Conservation (phyloP, 2,113 vertebrate species). For the Tylochromis polylepis region DNA sequence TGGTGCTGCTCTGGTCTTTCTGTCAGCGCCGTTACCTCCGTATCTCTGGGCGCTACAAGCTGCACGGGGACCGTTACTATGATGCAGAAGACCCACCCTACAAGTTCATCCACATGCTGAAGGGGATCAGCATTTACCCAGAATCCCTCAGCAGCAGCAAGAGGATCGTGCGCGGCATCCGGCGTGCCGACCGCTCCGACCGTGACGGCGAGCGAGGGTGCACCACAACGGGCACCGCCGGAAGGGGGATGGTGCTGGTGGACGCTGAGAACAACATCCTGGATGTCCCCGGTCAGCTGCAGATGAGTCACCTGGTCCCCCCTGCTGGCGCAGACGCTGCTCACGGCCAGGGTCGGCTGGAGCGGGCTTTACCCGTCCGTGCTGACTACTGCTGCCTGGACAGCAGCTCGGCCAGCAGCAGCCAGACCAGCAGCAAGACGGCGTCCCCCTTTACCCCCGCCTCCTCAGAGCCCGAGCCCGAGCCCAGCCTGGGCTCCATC, state of each 20-base stretch:
- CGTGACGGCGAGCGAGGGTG: conserved; percentile 12
- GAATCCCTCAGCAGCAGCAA: conserved; percentile 91
- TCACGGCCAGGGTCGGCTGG: conserved; percentile 40
- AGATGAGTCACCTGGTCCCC: conserved; percentile 66
- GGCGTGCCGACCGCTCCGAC: conserved; percentile 42
- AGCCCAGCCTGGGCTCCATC: conserved; percentile 78
- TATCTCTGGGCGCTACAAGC: conserved; percentile 76
- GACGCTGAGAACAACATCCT: conserved; percentile 81
- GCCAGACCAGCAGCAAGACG: conserved; percentile 68
- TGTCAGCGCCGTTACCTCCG: conserved; percentile 87
- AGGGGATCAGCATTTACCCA: conserved; percentile 97
- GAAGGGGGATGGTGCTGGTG: conserved; percentile 64
- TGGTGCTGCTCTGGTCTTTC: conserved; percentile 92
- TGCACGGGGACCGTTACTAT: conserved; percentile 68
- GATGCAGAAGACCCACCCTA: conserved; percentile 81
- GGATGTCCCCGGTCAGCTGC: conserved; percentile 57
- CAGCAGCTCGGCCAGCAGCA: conserved; percentile 79
- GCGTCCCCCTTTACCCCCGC: conserved; percentile 83
- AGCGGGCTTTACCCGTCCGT: conserved; percentile 80
- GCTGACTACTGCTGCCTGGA: conserved; percentile 82
- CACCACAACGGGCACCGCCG: not conserved
- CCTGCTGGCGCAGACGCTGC: not conserved
- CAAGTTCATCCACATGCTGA: conserved; percentile 98
- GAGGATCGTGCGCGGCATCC: conserved; percentile 75
- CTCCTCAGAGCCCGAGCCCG: conserved; percentile 39